Conservation (phyloP, 1,140 invertebrate species). For the Amyelois transitella region DNA sequence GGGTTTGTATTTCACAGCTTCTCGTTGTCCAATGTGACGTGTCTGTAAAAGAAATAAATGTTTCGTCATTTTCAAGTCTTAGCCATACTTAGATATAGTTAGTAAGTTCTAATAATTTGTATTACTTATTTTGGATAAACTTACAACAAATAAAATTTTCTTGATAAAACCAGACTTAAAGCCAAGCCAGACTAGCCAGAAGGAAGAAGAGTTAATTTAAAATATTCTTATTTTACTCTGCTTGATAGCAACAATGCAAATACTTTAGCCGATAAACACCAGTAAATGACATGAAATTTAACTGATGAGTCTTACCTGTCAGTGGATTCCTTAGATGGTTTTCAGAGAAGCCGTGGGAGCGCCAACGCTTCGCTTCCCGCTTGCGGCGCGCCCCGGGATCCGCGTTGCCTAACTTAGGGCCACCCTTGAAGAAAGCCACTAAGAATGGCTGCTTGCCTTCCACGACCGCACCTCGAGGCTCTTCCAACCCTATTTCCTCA, state of each 20-base stretch:
- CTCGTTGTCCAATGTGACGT: slow-evolving; percentile 71
- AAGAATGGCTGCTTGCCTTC: slow-evolving; percentile 92
- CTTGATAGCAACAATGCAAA: too few species aligned
- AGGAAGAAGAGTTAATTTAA: too few species aligned
- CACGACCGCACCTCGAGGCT: slow-evolving; percentile 81
- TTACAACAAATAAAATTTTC: too few species aligned
- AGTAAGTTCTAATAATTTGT: too few species aligned
- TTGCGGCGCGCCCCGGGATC: slow-evolving; percentile 67
- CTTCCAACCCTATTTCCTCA: slow-evolving; percentile 88
- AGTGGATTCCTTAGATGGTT: slow-evolving; percentile 77
- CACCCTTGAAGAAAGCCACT: slow-evolving; percentile 87
- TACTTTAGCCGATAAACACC: too few species aligned
- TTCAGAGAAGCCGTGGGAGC: slow-evolving; percentile 58
- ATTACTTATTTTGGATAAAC: too few species aligned
- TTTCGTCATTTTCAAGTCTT: not conserved
- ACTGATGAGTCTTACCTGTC: slow-evolving; percentile 74
- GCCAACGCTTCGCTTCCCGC: slow-evolving; percentile 66
- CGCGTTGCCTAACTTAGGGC: slow-evolving; percentile 53
- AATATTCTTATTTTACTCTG: too few species aligned
- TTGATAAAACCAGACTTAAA: too few species aligned
- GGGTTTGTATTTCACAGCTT: slow-evolving; percentile 90
- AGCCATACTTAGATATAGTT: too few species aligned
- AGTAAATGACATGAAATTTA: too few species aligned
- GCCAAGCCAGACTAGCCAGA: too few species aligned
- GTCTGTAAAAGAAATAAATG: slow-evolving; percentile 34